These are phyloP conservation scores for Chionomys nivalis DNA, from an alignment of 2,113 vertebrate genomes.

Conservation along the genomic window DNA sequence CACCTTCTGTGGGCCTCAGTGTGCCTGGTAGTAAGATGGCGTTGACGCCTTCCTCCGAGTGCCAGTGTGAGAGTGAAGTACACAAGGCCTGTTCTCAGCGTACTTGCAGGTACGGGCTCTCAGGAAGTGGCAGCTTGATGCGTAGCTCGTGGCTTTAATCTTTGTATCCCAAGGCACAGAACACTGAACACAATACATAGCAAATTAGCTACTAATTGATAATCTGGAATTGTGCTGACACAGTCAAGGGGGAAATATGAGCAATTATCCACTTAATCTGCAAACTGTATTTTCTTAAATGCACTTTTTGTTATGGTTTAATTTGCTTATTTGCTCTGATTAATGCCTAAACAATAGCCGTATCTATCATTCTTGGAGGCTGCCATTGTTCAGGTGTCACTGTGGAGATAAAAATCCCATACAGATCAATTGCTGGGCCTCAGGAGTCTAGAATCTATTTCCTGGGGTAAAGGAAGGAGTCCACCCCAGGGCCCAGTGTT, in stretches of 20 bases:
- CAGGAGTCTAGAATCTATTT: not conserved
- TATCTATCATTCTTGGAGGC: slow-evolving; percentile 20
- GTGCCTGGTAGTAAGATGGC: not conserved
- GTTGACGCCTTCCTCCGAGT: not conserved
- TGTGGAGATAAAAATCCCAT: not conserved
- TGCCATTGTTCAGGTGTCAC: not conserved
- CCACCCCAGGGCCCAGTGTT: not conserved
- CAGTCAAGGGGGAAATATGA: slow-evolving; percentile 49
- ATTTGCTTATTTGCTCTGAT: slow-evolving; percentile 59
- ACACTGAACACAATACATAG: not conserved
- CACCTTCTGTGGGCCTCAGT: not conserved
- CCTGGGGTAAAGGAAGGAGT: not conserved
- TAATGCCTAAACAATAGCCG: slow-evolving; percentile 21
- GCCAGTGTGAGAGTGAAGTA: not conserved
- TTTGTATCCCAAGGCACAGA: slow-evolving; percentile 21
- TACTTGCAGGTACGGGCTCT: not conserved
- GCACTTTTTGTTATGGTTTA: slow-evolving; percentile 45
- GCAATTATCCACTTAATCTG: slow-evolving; percentile 54
- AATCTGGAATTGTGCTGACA: slow-evolving; percentile 39
- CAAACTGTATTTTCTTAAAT: slow-evolving; percentile 41
- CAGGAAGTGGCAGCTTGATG: not conserved
- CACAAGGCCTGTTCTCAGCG: too few relatives aligned
- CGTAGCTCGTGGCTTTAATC: not conserved
- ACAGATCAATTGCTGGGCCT: not conserved
- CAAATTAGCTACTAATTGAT: slow-evolving; percentile 49